Base-by-base conservation (phyloP, 2,797 vertebrate genomes). In the Chelmon rostratus region DNA sequence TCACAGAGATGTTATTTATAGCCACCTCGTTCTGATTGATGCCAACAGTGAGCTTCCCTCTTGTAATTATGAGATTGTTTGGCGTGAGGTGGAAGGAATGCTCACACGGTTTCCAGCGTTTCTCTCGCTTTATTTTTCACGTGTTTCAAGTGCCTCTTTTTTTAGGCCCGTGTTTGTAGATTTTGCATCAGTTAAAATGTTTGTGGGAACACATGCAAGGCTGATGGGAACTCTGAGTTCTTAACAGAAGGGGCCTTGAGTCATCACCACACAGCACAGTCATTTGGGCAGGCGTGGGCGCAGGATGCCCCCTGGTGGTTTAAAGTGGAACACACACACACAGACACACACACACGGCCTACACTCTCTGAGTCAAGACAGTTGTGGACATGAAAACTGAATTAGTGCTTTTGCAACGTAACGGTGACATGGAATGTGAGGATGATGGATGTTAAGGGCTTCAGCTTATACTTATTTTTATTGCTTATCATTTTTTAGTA, bases 231-330 rank as follows among this genome's bases (percentile, higher is more conserved):
- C 94, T 93, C 73, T 47, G 86, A 92, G 93, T 94, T 93, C 93
- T 93, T 53, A 87, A 92, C 93, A 93, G 93, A 94, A 93, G 93
- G 93, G 93, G 84, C 91, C 93, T 95, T 94, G 94, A 94, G 94
- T 95, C 94, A 94, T 94, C 91, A 31, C 81, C 84, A 83, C 87
- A 84, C 88, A 76, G 63, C 75, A 76, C 57, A 70, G 69, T 86
- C 81, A 73, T 84, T 67, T 81, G 68, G 79, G 62, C 57, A 57
- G 76, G 83, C n/a, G 76, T 91, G 80, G 87, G 83, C 47, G 52
- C 85, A 78, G 86, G 79, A 75, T 89, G 85, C 95, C 94, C 88
- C 89, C 95, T 94, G 90, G 91, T 95, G 95, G 94, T 81, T 62
- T 56, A n/a, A 84, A 84, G 75, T 57, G 83, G 69, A 81, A 82